Base-by-base conservation (phyloP, 1,140 invertebrate species). In the Diachasma alloeum region DNA sequence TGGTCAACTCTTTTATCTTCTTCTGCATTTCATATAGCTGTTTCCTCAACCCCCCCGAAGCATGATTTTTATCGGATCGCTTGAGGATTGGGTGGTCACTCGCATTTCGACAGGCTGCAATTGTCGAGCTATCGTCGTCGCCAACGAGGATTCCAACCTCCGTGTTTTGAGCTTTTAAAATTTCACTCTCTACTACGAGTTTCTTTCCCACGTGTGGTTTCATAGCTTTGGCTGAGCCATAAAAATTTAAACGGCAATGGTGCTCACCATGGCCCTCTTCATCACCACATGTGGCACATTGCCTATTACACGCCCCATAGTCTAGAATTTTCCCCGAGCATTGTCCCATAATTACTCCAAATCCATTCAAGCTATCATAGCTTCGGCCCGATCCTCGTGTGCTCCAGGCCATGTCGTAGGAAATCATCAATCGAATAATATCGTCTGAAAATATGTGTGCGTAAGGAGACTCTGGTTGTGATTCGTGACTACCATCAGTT, bases 391-490 rank as follows among this genome's bases (percentile, higher is more conserved):
- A 67, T 8, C 22, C 74, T 68, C 74, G 22, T 11, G 0, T 53
- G 48, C 74, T 75, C 24, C 42, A 75, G 1, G 42, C 74, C 74
- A 75, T 77, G n/a, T 72, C 75, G n/a, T 77, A 67, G 0, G 37
- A 46, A 0, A 68, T 59, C 9, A 67, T 5, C 48, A 36, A n/a
- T n/a, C n/a, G n/a, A 13, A 76, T 37, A 31, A 17, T 31, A 67
- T 59, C 53, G 4, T 59, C 17, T n/a, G n/a, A n/a, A n/a, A n/a
- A n/a, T n/a, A n/a, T n/a, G n/a, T n/a, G n/a, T n/a, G n/a, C n/a
- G n/a, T 22, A 26, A 59, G 1, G 17, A 15, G 9, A 59, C 22
- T 59, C n/a, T 48, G 5, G 44, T 11, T 11, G 11, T n/a, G 5
- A 4, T 8, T 48, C n/a, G 36, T n/a, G n/a, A n/a, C n/a, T n/a